Conservation (phyloP, 2,797 vertebrate species). For the Lophura swinhoii region DNA sequence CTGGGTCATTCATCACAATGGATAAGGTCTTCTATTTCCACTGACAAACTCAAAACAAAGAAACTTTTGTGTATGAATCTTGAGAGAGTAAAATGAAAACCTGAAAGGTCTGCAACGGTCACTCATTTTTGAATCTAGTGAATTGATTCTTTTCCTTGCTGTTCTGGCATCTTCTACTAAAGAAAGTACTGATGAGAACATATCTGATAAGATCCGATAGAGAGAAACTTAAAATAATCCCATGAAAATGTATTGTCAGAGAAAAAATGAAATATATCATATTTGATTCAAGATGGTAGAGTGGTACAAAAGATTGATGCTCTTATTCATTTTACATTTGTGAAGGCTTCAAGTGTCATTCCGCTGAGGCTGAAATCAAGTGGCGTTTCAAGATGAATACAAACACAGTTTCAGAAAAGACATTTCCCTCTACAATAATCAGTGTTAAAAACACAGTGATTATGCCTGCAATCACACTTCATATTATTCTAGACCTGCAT, state of each 20-base stretch:
- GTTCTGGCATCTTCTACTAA: not conserved
- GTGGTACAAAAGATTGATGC: not conserved
- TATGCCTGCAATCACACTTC: constrained; percentile 6
- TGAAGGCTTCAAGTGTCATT: constrained; percentile 47
- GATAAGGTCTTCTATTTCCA: not conserved
- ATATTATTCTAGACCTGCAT: constrained; percentile 61
- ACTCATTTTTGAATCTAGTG: not conserved
- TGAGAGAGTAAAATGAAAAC: not conserved
- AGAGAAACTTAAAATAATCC: not conserved
- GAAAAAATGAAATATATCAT: constrained; percentile 38
- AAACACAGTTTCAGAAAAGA: constrained; percentile 24
- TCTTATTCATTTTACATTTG: constrained; percentile 51
- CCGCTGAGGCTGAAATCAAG: not conserved
- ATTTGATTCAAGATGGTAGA: constrained; percentile 61
- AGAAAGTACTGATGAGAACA: not conserved
- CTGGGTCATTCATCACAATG: not conserved
- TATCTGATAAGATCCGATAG: not conserved
- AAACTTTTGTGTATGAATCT: not conserved
- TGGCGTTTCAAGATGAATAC: constrained; percentile 59
- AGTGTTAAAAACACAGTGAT: constrained; percentile 56
- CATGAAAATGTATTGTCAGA: constrained; percentile 10
- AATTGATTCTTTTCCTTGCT: not conserved
- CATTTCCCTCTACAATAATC: constrained; percentile 3
- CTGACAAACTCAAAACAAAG: not conserved
- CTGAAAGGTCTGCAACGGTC: not conserved